These are phyloP conservation scores for Tinamus major DNA, from an alignment of 2,797 vertebrate species.

Conservation along the genomic window DNA sequence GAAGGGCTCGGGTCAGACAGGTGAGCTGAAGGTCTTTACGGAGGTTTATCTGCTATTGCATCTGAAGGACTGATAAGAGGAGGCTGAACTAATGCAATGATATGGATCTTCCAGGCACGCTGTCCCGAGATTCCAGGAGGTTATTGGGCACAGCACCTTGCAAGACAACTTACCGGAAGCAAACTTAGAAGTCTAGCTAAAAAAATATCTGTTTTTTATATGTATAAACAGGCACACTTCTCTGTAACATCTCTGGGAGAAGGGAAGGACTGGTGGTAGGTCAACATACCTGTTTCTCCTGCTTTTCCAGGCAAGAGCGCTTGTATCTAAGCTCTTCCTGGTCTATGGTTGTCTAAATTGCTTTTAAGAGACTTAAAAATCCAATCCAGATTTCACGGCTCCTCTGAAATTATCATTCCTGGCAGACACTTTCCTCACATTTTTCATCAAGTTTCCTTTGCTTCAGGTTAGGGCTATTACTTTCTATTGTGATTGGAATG, in stretches of 20 bases:
- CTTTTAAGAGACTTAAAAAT: neutral
- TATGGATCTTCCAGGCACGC: neutral
- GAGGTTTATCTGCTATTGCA: slow-evolving; percentile 7
- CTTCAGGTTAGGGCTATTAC: neutral
- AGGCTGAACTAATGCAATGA: neutral
- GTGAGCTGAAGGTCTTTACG: slow-evolving; percentile 33
- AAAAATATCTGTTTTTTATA: neutral
- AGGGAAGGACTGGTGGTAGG: neutral
- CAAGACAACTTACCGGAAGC: neutral
- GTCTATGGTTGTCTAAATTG: neutral
- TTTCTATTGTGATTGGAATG: neutral
- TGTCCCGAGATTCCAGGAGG: neutral
- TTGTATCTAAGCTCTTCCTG: neutral
- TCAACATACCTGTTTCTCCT: neutral
- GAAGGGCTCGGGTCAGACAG: slow-evolving; percentile 6
- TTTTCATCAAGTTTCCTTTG: neutral
- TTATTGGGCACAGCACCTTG: neutral
- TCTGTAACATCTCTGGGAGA: neutral
- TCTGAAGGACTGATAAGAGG: slow-evolving; percentile 13
- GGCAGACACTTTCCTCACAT: neutral
- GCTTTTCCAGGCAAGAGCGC: neutral
- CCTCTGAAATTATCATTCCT: neutral
- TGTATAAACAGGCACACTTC: neutral
- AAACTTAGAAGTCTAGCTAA: slow-evolving; percentile 1
- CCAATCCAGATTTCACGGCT: neutral